Percentiles rank a stretch among this genome's conserved stretches.
phyloP scores from a whole-genome alignment of 2,888 invertebrate species.

The Nephrotoma guestfalica region DNA sequence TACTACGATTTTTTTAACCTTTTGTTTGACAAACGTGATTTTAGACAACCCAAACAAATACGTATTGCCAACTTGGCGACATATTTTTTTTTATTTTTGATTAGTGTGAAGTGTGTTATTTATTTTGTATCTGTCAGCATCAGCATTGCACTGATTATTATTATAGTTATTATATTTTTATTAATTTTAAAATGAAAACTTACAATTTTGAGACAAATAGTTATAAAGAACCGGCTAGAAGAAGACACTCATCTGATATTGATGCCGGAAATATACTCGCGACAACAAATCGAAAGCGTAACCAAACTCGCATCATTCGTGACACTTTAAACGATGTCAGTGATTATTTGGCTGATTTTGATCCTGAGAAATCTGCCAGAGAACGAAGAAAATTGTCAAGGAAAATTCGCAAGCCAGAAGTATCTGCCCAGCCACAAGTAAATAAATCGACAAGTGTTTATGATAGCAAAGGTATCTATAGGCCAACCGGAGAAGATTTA shows the following conservation, averaged over 20 bases:
- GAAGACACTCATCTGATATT: background rate
- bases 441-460: constrained; percentile 33
- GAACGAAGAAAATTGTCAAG: constrained; percentile 64
- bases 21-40: background rate
- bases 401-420: constrained; percentile 26
- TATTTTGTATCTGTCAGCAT: background rate
- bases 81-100: background rate
- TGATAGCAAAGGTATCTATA: constrained; percentile 53
- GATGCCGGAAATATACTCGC: background rate
- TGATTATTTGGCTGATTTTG: constrained; percentile 43
- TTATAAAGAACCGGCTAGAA: background rate
- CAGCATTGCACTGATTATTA: background rate
- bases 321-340: background rate
- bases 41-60: background rate
- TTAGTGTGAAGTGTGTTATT: background rate
- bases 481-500: constrained; percentile 49
- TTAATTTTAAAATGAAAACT: background rate
- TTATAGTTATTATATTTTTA: background rate
- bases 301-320: background rate
- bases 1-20: background rate
- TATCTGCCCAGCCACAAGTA: background rate
- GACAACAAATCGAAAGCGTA: background rate
- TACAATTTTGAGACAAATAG: background rate
- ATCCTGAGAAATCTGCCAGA: constrained; percentile 63
- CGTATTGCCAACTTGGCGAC: background rate